Evolutionary conservation across 2,888 invertebrate species (phyloP).

Genomic region (Cataglyphis altisquamis): DNA sequence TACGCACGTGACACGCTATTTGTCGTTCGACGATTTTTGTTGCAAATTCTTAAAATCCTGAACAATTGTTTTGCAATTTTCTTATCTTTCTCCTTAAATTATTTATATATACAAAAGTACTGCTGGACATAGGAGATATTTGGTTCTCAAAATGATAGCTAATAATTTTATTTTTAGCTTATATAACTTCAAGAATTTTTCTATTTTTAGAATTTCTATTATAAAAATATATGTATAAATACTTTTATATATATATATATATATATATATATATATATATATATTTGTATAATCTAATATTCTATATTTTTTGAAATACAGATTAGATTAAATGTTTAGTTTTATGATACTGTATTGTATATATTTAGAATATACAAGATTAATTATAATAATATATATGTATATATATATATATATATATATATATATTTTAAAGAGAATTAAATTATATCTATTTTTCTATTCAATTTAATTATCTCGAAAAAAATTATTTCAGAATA

Average conservation of each 20-base stretch:
- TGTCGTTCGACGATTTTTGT: slow-evolving; percentile 56
- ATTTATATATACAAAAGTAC: no score
- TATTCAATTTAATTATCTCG: background rate
- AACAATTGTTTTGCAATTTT: background rate
- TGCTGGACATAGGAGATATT: background rate
- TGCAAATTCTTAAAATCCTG: slow-evolving; percentile 28
- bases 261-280: no score
- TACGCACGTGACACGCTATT: background rate
- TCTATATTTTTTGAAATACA: background rate
- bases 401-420: no score
- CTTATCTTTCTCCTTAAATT: no score
- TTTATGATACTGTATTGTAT: background rate
- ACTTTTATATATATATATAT: no score
- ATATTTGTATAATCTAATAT: background rate
- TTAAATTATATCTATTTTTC: no score
- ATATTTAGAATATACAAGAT: background rate
- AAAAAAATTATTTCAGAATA: background rate
- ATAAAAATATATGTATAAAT: background rate
- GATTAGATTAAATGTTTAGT: background rate
- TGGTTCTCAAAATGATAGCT: background rate
- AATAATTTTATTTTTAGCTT: background rate
- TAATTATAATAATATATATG: background rate
- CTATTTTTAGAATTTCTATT: background rate
- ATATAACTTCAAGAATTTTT: background rate
- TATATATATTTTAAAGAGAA: no score